A percentile compares a stretch with the other conserved stretches of the same genome.
Conservation (phyloP, 2,113 vertebrate species). For the Lepisosteus oculatus region DNA sequence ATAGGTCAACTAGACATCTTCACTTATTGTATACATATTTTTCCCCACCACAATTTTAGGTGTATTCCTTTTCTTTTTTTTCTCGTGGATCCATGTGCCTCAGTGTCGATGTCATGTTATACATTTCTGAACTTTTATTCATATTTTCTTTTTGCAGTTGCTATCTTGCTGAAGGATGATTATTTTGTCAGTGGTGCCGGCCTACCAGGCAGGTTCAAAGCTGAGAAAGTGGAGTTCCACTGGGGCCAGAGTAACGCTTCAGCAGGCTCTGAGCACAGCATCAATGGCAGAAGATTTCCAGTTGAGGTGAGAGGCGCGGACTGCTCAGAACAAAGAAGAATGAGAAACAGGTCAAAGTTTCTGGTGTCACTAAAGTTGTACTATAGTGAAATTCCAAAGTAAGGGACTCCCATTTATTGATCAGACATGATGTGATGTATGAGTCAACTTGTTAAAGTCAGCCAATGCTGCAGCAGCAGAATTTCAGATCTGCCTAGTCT, state of each 20-base stretch:
- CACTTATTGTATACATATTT: slow-evolving; percentile 21
- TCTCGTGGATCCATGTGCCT: slow-evolving; percentile 5
- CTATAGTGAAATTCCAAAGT: background rate
- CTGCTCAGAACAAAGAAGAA: background rate
- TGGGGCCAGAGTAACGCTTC: slow-evolving; percentile 94
- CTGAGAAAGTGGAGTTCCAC: slow-evolving; percentile 95
- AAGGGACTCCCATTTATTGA: slow-evolving; percentile 32
- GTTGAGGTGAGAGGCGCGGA: slow-evolving; percentile 80
- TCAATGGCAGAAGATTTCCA: slow-evolving; percentile 83
- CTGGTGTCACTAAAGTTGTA: background rate
- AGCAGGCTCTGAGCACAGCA: slow-evolving; percentile 89
- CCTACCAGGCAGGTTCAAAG: slow-evolving; percentile 89
- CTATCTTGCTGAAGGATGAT: slow-evolving; percentile 91
- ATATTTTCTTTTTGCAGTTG: slow-evolving; percentile 65
- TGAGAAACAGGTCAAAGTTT: background rate
- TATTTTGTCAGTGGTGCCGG: slow-evolving; percentile 91
- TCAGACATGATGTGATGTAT: slow-evolving; percentile 27
- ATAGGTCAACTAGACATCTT: slow-evolving; percentile 24
- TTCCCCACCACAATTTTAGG: slow-evolving; percentile 9
- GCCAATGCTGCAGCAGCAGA: too few species aligned
- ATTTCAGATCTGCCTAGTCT: too few species aligned
- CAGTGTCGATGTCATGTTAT: background rate
- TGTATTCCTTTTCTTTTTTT: slow-evolving; percentile 3
- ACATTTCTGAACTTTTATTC: background rate
- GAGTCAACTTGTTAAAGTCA: slow-evolving; percentile 9